Evolutionary conservation across 2,888 invertebrate species (phyloP).

Genomic region (Eretmocerus hayati): DNA sequence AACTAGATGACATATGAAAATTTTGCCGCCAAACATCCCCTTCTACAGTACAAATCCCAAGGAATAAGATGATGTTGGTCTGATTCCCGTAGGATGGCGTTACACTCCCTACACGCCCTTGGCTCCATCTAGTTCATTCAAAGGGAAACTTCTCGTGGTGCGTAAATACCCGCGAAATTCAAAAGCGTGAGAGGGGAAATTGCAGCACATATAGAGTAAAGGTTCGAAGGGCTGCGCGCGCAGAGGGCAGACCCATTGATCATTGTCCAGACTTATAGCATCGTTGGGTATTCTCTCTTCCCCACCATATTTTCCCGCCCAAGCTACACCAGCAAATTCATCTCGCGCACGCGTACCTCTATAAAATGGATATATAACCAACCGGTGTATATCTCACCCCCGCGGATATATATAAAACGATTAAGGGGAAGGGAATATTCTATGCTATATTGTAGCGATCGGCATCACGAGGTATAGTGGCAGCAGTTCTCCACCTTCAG

Average conservation of each 20-base stretch:
- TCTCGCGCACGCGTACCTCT: slow-evolving; percentile 18
- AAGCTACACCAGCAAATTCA: too few species aligned
- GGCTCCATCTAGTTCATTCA: slow-evolving; percentile 36
- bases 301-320: too few species aligned
- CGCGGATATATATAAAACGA: too few species aligned
- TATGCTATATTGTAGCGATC: too few species aligned
- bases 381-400: slow-evolving; percentile 19
- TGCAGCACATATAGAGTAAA: too few species aligned
- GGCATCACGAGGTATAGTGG: slow-evolving; percentile 46
- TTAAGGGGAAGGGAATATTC: too few species aligned
- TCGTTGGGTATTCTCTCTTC: too few species aligned
- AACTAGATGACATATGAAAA: too few species aligned
- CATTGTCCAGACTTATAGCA: slow-evolving; percentile 36
- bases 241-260: slow-evolving; percentile 48
- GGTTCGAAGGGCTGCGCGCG: slow-evolving; percentile 39
- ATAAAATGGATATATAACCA: slow-evolving; percentile 1
- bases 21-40: too few species aligned
- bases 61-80: slow-evolving; percentile 31
- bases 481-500: slow-evolving; percentile 35
- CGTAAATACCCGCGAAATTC: background rate
- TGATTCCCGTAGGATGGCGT: slow-evolving; percentile 29
- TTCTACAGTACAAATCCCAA: too few species aligned
- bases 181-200: slow-evolving; percentile 17
- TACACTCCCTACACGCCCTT: slow-evolving; percentile 1
- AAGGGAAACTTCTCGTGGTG: background rate